Conservation (phyloP, 1,140 invertebrate genomes). For the Ceratitis capitata region DNA sequence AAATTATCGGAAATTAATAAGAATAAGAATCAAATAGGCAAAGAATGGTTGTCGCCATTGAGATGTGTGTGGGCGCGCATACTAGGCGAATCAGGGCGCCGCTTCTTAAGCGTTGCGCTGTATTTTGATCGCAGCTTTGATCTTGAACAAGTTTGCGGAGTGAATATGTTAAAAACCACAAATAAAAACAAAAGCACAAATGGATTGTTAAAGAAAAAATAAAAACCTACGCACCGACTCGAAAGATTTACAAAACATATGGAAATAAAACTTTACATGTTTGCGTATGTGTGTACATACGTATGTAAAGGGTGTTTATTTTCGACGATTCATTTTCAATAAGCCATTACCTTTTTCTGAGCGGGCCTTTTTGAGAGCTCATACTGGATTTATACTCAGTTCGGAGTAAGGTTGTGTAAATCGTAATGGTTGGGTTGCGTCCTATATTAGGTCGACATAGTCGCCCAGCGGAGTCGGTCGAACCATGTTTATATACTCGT, state of each 20-base stretch:
- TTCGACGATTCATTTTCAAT: too few species aligned
- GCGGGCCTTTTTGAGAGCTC: too few species aligned
- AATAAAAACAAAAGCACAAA: background rate
- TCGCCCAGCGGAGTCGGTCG: too few species aligned
- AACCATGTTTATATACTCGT: too few species aligned
- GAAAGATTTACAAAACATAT: background rate
- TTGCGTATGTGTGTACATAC: background rate
- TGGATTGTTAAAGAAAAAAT: background rate
- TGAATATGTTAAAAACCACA: background rate
- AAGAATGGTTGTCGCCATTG: background rate
- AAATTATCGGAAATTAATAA: background rate
- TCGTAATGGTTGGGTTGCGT: too few species aligned
- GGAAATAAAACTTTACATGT: background rate
- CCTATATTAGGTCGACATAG: too few species aligned
- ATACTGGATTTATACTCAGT: too few species aligned
- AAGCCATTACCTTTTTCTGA: too few species aligned
- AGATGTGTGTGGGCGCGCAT: background rate
- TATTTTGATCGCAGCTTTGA: background rate
- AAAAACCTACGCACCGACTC: background rate
- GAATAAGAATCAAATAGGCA: background rate
- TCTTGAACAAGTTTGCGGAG: background rate
- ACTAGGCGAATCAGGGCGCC: slow-evolving; percentile 1
- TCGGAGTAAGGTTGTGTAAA: too few species aligned
- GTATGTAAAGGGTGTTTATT: background rate
- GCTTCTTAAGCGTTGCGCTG: background rate